Base-by-base conservation (phyloP, 1,140 invertebrate genomes). In the Aradophagus sp. region DNA sequence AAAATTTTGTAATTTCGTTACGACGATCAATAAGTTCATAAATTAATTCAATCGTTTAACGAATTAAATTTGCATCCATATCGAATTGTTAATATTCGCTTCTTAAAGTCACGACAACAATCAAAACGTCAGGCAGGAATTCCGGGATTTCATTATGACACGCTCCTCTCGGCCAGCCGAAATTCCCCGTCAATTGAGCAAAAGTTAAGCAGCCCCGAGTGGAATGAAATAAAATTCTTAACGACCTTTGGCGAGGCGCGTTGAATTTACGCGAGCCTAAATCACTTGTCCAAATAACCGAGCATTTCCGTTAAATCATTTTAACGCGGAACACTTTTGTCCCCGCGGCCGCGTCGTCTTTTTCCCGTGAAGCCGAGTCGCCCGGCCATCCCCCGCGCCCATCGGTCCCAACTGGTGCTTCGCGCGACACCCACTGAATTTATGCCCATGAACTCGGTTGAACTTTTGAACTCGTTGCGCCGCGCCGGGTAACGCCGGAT, bases 391-490 rank as follows among this genome's bases (percentile, higher is more conserved):
- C 53, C 11, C 45, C 15, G 27, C 34, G 32, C 35, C 55, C 41
- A 38, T 44, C 38, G 35, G 58, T 44, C 14, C 58, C 44, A 52
- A 45, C 45, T 50, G 44, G 41, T 31, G 44, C 55, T 38, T 29
- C 34, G 38, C 70, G 63, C 63, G 58, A 76, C 74, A 76, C 71
- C 66, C 71, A 73, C 69, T 66, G 72, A 80, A 81, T 81, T 77
- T 79, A 79, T 76, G 75, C 73, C 68, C 73, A 73, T 83, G 81
- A 83, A 81, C 81, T 81, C 79, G 34, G 55, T 20, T 82, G 80
- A 83, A 83, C 81, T 78, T 61, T 77, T 77, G 79, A 82, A 82
- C 80, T 71, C 77, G 67, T 75, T 73, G 77, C 79, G 61, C 73
- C 45, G 35, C 35, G 23, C 32, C 67, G 66, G 27, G 45, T 41